Conservation (phyloP, 1,140 invertebrate species). For the Lordiphosa collinella region DNA sequence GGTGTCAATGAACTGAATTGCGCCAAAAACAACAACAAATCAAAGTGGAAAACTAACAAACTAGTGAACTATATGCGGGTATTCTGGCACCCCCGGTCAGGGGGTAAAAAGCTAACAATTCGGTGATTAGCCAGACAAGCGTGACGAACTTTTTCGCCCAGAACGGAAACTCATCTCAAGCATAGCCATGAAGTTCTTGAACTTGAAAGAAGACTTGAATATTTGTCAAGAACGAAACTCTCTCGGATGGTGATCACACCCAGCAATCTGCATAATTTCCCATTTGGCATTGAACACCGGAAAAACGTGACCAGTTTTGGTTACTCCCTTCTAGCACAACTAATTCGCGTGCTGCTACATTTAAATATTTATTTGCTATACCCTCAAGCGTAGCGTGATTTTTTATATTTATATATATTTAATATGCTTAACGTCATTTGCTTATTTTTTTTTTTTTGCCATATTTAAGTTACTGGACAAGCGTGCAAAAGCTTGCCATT, state of each 20-base stretch:
- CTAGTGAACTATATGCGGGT: constrained; percentile 5
- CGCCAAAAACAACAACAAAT: constrained; percentile 26
- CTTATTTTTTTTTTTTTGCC: constrained; percentile 33
- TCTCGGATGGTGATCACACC: too few relatives aligned
- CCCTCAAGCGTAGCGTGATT: constrained; percentile 18
- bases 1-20: constrained; percentile 63
- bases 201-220: neutral
- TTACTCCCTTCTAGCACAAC: constrained; percentile 14
- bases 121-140: constrained; percentile 21
- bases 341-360: constrained; percentile 28
- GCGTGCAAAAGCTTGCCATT: constrained; percentile 22
- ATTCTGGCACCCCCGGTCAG: constrained; percentile 4
- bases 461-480: constrained; percentile 44
- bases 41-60: neutral
- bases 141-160: constrained; percentile 21
- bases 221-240: neutral
- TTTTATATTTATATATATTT: constrained; percentile 7
- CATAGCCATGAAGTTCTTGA: constrained; percentile 19
- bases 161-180: constrained; percentile 22
- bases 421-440: constrained; percentile 37
- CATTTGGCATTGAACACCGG: constrained; percentile 48
- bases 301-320: constrained; percentile 56
- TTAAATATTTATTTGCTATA: constrained; percentile 4
- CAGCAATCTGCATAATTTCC: constrained; percentile 44
- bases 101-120: constrained; percentile 3